Conservation (phyloP, 2,113 vertebrate species). For the Menidia beryllina region DNA sequence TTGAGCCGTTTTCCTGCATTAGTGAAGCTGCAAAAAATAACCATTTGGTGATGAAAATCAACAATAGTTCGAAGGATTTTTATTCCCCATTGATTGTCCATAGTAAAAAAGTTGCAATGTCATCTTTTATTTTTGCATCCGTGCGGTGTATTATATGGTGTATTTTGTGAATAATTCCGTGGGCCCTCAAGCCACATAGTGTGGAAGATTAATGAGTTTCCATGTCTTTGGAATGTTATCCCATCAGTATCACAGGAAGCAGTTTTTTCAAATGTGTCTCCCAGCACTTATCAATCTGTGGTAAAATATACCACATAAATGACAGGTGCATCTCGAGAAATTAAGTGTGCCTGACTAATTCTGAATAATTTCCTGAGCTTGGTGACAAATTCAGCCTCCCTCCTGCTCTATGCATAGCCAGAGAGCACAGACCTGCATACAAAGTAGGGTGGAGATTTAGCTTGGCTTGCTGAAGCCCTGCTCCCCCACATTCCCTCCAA, state of each 20-base stretch:
- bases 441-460: slow-evolving; percentile 70
- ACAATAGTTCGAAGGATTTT: not conserved
- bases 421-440: slow-evolving; percentile 68
- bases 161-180: not conserved
- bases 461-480: slow-evolving; percentile 56
- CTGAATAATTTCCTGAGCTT: slow-evolving; percentile 66
- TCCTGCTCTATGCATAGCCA: slow-evolving; percentile 62
- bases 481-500: slow-evolving; percentile 44
- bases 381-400: slow-evolving; percentile 70
- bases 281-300: slow-evolving; percentile 19
- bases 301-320: slow-evolving; percentile 44
- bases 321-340: slow-evolving; percentile 61
- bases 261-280: not conserved
- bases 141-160: not conserved
- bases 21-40: slow-evolving; percentile 9
- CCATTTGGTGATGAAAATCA: not conserved
- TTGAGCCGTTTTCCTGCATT: slow-evolving; percentile 21
- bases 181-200: slow-evolving; percentile 1
- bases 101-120: no score
- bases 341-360: slow-evolving; percentile 68
- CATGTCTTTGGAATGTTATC: slow-evolving; percentile 5
- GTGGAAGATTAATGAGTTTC: slow-evolving; percentile 4
- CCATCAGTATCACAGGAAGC: slow-evolving; percentile 22
- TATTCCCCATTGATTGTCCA: not conserved
- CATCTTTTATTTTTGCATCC: not conserved